Evolutionary conservation across 2,888 invertebrate genomes (phyloP).

Genomic region (Aphodius sticticus): DNA sequence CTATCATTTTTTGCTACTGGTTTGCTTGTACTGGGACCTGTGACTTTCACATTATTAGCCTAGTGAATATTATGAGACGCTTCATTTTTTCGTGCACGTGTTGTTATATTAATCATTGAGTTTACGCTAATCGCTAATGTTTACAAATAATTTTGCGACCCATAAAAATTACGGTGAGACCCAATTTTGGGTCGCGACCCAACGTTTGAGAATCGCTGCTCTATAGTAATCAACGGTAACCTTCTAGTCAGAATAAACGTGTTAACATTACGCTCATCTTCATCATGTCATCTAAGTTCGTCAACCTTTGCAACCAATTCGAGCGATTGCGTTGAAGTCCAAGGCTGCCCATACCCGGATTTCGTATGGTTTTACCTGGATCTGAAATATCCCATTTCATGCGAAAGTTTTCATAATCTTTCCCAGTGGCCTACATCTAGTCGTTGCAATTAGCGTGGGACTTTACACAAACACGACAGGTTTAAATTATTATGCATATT

Average conservation of each 20-base stretch:
- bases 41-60: too few relatives aligned
- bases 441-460: not conserved
- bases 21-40: too few relatives aligned
- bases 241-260: not conserved
- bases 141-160: too few relatives aligned
- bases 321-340: not conserved
- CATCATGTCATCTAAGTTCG: not conserved
- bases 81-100: too few relatives aligned
- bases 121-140: too few relatives aligned
- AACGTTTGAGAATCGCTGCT: too few relatives aligned
- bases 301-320: not conserved
- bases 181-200: too few relatives aligned
- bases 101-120: too few relatives aligned
- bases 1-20: too few relatives aligned
- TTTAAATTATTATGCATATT: not conserved
- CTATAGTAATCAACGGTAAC: too few relatives aligned
- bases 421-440: not conserved
- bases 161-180: too few relatives aligned
- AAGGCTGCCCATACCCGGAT: not conserved
- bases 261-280: not conserved
- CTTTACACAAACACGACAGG: not conserved
- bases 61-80: too few relatives aligned
- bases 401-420: not conserved
- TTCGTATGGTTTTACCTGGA: constrained; percentile 4
- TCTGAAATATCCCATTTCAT: not conserved